Percentiles rank a stretch among this genome's conserved stretches.
These are phyloP conservation scores for Pachyramphus minor DNA, from an alignment of 2,113 vertebrate species.

Conservation along the genomic window DNA sequence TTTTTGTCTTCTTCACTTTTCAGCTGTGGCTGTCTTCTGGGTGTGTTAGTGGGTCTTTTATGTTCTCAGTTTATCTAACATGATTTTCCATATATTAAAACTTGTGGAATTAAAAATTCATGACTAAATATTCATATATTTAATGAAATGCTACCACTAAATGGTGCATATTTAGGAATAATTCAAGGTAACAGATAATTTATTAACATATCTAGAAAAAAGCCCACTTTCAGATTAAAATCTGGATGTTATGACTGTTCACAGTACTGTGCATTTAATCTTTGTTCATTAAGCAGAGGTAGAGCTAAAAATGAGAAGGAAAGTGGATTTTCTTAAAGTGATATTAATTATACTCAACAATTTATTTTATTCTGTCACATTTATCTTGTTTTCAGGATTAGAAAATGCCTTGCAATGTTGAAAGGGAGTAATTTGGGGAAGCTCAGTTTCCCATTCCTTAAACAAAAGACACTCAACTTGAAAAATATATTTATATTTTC, in stretches of 20 bases:
- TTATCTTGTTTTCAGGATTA: slow-evolving; percentile 28
- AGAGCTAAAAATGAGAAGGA: slow-evolving; percentile 28
- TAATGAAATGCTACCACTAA: not conserved
- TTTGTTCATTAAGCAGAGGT: slow-evolving; percentile 47
- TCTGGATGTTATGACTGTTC: slow-evolving; percentile 22
- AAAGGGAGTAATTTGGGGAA: slow-evolving; percentile 14
- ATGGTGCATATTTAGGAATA: slow-evolving; percentile 14
- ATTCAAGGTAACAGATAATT: slow-evolving; percentile 24
- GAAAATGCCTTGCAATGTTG: not conserved
- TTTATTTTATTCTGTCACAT: slow-evolving; percentile 52
- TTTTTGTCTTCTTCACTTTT: slow-evolving; percentile 74
- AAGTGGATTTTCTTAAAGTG: slow-evolving; percentile 42
- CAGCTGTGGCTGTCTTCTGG: slow-evolving; percentile 59
- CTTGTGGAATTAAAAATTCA: slow-evolving; percentile 16
- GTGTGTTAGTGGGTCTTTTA: not conserved
- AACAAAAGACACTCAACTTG: not conserved
- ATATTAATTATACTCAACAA: slow-evolving; percentile 45
- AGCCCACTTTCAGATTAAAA: slow-evolving; percentile 34
- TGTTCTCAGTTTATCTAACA: slow-evolving; percentile 1
- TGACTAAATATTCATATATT: not conserved
- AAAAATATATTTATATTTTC: slow-evolving; percentile 23
- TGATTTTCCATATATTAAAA: slow-evolving; percentile 4
- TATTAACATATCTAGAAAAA: slow-evolving; percentile 35
- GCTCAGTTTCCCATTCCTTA: slow-evolving; percentile 30
- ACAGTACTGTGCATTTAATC: slow-evolving; percentile 41